Evolutionary conservation across 1,140 invertebrate genomes (phyloP).

Genomic region (Piezodorus guildinii): DNA sequence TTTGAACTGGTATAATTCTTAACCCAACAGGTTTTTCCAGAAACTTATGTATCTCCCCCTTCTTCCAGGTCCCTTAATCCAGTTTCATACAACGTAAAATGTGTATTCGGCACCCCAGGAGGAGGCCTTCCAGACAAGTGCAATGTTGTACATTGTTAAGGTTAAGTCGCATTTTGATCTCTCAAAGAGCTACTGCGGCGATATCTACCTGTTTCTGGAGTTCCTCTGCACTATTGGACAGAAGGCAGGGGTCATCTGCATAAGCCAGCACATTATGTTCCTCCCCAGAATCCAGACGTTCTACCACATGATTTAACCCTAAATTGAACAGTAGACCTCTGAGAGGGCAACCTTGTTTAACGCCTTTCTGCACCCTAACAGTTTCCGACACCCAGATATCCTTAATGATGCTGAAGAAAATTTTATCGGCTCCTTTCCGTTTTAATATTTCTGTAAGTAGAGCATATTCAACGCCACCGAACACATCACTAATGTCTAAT

Average conservation of each 20-base stretch:
- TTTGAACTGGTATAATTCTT: too few species aligned
- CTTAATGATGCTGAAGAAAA: slow-evolving; percentile 23
- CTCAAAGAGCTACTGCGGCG: neutral
- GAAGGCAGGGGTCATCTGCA: neutral
- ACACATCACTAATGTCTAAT: slow-evolving; percentile 32
- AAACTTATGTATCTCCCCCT: too few species aligned
- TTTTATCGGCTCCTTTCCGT: slow-evolving; percentile 11
- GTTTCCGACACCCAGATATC: slow-evolving; percentile 28
- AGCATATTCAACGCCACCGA: slow-evolving; percentile 31
- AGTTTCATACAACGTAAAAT: too few species aligned
- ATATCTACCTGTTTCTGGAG: neutral
- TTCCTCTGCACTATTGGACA: neutral
- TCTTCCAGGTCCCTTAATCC: too few species aligned
- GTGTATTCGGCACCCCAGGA: too few species aligned
- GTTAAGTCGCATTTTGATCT: neutral
- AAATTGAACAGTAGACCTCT: slow-evolving; percentile 36
- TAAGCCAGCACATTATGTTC: neutral
- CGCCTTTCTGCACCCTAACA: slow-evolving; percentile 30
- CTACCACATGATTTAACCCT: slow-evolving; percentile 33
- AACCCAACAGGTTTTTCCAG: too few species aligned
- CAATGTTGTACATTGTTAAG: neutral
- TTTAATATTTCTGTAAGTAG: slow-evolving; percentile 26
- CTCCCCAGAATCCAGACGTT: slow-evolving; percentile 1
- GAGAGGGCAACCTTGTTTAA: slow-evolving; percentile 35
- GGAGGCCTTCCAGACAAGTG: too few species aligned